phyloP scores from a whole-genome alignment of 2,888 invertebrate species.

The Baccha elongata region DNA sequence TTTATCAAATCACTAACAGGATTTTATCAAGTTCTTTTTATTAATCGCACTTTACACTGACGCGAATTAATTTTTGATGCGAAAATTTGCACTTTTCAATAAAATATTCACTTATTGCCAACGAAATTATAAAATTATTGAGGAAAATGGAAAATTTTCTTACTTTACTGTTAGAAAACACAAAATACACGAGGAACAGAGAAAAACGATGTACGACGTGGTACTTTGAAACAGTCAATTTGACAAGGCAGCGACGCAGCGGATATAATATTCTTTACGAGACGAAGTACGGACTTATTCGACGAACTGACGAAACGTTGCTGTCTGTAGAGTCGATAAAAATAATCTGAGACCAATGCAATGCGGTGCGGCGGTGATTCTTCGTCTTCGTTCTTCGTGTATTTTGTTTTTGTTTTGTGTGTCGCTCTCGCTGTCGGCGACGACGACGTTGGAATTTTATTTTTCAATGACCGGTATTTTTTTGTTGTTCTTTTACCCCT shows the following conservation, averaged over 20 bases:
- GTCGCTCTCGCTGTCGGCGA: conserved; percentile 38
- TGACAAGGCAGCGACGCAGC: conserved; percentile 59
- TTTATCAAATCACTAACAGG: conserved; percentile 59
- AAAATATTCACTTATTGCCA: conserved; percentile 8
- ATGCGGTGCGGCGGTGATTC: conserved; percentile 34
- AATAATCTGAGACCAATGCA: conserved; percentile 69
- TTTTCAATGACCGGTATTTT: conserved; percentile 47
- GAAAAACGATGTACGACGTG: conserved; percentile 53
- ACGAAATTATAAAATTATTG: conserved; percentile 17
- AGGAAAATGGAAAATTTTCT: conserved; percentile 43
- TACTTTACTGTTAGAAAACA: conserved; percentile 20
- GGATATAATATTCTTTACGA: conserved; percentile 32
- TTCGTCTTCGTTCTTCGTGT: conserved; percentile 41
- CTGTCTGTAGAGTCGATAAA: conserved; percentile 66
- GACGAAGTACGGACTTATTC: neutral
- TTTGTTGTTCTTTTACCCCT: conserved; percentile 43
- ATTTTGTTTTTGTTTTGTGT: neutral
- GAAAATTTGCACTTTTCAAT: conserved; percentile 19
- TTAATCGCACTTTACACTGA: conserved; percentile 46
- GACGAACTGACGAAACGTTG: conserved; percentile 55
- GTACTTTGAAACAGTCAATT: conserved; percentile 58
- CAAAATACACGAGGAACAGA: conserved; percentile 37
- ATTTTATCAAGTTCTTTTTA: conserved; percentile 2
- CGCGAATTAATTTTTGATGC: neutral
- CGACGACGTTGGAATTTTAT: conserved; percentile 43